These are phyloP conservation scores for Phymastichus coffea DNA, from an alignment of 1,140 invertebrate species.

Conservation along the genomic window DNA sequence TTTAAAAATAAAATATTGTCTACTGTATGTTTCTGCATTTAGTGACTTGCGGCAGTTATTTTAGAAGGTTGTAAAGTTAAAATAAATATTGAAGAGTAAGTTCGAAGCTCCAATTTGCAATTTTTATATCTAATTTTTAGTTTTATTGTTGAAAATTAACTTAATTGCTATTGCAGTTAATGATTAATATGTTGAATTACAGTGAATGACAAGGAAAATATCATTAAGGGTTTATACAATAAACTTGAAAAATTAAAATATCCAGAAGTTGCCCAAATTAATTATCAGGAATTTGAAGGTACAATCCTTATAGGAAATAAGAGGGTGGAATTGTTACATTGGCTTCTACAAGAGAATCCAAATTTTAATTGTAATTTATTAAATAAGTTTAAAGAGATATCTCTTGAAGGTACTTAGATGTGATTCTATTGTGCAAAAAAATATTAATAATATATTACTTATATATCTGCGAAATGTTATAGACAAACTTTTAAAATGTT, in stretches of 20 bases:
- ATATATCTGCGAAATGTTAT: slow-evolving; percentile 6
- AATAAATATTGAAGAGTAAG: too few species aligned
- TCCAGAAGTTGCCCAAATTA: slow-evolving; percentile 31
- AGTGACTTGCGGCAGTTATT: too few species aligned
- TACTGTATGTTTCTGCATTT: too few species aligned
- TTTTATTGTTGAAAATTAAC: too few species aligned
- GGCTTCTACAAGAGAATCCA: slow-evolving; percentile 29
- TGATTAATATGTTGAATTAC: too few species aligned
- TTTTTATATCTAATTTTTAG: too few species aligned
- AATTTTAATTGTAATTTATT: neutral
- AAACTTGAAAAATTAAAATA: slow-evolving; percentile 29
- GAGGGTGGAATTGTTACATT: slow-evolving; percentile 29
- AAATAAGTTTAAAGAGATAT: slow-evolving; percentile 13
- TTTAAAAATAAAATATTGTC: too few species aligned
- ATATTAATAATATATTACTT: neutral
- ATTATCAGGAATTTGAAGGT: slow-evolving; percentile 23
- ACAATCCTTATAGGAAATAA: slow-evolving; percentile 24
- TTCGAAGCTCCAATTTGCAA: too few species aligned
- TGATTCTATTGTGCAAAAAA: neutral
- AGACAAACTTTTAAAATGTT: slow-evolving; percentile 31
- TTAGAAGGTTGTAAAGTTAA: too few species aligned
- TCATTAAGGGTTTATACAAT: slow-evolving; percentile 30
- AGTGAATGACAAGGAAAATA: slow-evolving; percentile 22
- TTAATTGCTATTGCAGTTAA: too few species aligned
- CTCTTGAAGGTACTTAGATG: neutral